Evolutionary conservation across 2,888 invertebrate species (phyloP), one percentile per base, ranked within the genome.

Genomic region (Apeira syringaria): DNA sequence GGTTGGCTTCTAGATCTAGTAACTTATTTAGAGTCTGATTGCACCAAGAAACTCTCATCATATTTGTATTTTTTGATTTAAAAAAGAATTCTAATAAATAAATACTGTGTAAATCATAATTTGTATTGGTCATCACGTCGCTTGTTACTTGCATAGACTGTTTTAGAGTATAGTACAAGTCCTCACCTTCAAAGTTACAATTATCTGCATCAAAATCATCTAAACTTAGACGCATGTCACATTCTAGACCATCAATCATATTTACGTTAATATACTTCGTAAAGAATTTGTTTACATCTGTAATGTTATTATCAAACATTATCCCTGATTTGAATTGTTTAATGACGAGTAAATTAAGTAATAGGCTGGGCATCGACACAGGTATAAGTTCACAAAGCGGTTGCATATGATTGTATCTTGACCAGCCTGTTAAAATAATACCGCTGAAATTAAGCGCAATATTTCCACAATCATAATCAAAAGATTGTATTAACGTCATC

Each of bases 361-460:
- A 85, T 0, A 94, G 75, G 12, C 94, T 93, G 0, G 94, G 93
- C 27, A 94, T 74, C 0, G 92, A 84, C 0, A 89, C 79, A 0
- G 94, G 93, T 0, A 94, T 65, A 0, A 94, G 65, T 71, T 94
- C 94, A 61, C 94, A 94, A 0, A 92, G 79, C 0, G 92, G 90
- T 6, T 92, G 87, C 61, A 93, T 92, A 59, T 94, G 94, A 59
- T 91, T 92, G 53, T 93, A 94, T 27, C 94, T 84, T 10, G 94
- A 94, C 94, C 94, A 94, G 0, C 94, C 95, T 1, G 94, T 95
- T 7, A 95, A 66, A 42, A 94, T 91, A 0, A 93, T 92, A 0
- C 95, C 94, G 69, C 91, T 87, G 50, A 94, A 93, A 22, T 56
- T 54, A 37, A 61, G 74, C 0, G 54, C 18, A 1, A 50, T 8